Conservation (phyloP, 2,113 vertebrate genomes). For the Cyrtonyx montezumae region DNA sequence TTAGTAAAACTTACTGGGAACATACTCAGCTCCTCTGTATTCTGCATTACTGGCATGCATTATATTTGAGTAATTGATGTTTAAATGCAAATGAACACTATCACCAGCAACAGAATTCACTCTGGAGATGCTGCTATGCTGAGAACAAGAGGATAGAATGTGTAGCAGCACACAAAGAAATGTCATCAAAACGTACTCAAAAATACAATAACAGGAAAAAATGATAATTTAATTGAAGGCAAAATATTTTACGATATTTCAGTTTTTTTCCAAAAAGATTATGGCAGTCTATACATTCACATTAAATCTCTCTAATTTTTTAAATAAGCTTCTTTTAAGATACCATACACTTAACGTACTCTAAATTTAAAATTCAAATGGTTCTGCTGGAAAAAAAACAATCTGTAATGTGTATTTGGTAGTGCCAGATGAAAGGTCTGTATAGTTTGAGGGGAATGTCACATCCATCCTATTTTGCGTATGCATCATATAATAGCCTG, state of each 20-base stretch:
- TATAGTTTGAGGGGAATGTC: conserved; percentile 42
- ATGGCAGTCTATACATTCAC: neutral
- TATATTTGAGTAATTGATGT: conserved; percentile 8
- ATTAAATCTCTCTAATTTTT: neutral
- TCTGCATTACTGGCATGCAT: conserved; percentile 24
- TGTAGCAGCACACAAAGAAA: neutral
- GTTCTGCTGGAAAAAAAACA: conserved; percentile 23
- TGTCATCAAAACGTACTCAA: neutral
- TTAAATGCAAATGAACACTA: conserved; percentile 32
- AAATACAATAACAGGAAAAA: neutral
- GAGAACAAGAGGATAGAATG: neutral
- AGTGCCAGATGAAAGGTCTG: conserved; percentile 26
- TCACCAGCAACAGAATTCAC: neutral
- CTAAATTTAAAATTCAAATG: neutral
- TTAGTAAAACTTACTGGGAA: neutral
- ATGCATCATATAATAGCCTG: conserved; percentile 68
- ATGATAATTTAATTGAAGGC: neutral
- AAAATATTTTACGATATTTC: neutral
- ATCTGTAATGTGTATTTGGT: neutral
- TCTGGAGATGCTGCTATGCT: neutral
- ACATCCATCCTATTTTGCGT: conserved; percentile 60
- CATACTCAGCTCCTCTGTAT: neutral
- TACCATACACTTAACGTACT: neutral
- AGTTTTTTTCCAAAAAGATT: neutral
- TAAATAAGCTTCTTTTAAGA: neutral